These are phyloP conservation scores for Cephus pulcher DNA, from an alignment of 2,888 invertebrate species.

Conservation along the genomic window DNA sequence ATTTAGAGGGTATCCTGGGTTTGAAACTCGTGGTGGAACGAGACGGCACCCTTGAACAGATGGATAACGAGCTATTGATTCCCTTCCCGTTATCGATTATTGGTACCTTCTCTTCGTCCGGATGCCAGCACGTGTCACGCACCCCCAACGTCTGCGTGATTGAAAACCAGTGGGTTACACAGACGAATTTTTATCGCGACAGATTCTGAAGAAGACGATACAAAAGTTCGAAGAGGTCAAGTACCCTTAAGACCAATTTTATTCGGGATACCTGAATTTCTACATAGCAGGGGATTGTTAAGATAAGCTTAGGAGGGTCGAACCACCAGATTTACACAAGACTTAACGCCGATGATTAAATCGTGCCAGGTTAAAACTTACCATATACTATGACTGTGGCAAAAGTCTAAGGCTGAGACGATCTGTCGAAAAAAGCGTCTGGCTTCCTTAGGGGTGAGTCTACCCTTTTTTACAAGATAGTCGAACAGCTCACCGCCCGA, in stretches of 20 bases:
- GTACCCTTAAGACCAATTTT: background rate
- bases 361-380: slow-evolving; percentile 67
- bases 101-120: background rate
- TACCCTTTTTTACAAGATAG: slow-evolving; percentile 97
- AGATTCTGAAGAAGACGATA: background rate
- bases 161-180: background rate
- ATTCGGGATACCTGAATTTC: background rate
- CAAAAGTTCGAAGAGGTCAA: background rate
- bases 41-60: background rate
- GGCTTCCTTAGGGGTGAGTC: slow-evolving; percentile 97
- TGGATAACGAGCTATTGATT: background rate
- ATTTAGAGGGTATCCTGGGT: slow-evolving; percentile 22
- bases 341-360: background rate
- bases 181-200: background rate
- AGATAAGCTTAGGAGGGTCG: background rate
- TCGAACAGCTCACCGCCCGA: slow-evolving; percentile 99
- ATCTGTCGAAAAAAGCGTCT: slow-evolving; percentile 98
- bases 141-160: background rate
- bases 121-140: background rate
- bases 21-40: background rate
- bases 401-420: slow-evolving; percentile 98
- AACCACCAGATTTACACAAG: background rate
- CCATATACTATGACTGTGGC: slow-evolving; percentile 99
- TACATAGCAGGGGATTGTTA: background rate
- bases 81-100: background rate